These are phyloP conservation scores for Loxodonta africana DNA, from an alignment of 2,113 vertebrate species.

Conservation along the genomic window DNA sequence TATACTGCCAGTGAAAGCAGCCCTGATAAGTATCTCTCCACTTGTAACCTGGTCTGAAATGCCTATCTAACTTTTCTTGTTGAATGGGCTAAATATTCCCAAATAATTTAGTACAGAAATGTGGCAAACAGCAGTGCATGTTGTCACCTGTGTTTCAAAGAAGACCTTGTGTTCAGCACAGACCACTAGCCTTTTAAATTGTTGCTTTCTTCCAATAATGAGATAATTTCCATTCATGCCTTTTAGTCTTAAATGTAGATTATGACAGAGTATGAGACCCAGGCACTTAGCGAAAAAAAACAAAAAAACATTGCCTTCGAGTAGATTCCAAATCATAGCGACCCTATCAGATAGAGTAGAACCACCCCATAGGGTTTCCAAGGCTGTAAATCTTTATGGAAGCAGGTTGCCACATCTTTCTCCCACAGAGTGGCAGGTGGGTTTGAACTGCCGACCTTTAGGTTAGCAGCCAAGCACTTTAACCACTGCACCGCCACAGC, in stretches of 20 bases:
- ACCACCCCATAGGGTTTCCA: no score
- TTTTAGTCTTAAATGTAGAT: neutral
- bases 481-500: no score
- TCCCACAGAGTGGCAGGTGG: no score
- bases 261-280: neutral
- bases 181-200: neutral
- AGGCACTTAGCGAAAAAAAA: neutral
- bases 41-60: conserved; percentile 82
- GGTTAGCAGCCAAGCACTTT: no score
- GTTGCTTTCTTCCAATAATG: neutral
- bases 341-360: no score
- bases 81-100: conserved; percentile 74
- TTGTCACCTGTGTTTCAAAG: conserved; percentile 56
- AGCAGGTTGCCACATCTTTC: no score
- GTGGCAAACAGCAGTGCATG: conserved; percentile 64
- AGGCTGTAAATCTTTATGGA: no score
- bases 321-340: no score
- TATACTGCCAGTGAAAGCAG: conserved; percentile 85
- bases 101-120: conserved; percentile 77
- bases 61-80: conserved; percentile 72
- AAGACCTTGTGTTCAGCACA: conserved; percentile 56
- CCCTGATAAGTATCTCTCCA: conserved; percentile 83
- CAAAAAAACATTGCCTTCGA: neutral
- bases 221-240: neutral
- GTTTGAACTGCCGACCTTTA: no score